Conservation (phyloP, 2,113 vertebrate species). For the Plestiodon gilberti region DNA sequence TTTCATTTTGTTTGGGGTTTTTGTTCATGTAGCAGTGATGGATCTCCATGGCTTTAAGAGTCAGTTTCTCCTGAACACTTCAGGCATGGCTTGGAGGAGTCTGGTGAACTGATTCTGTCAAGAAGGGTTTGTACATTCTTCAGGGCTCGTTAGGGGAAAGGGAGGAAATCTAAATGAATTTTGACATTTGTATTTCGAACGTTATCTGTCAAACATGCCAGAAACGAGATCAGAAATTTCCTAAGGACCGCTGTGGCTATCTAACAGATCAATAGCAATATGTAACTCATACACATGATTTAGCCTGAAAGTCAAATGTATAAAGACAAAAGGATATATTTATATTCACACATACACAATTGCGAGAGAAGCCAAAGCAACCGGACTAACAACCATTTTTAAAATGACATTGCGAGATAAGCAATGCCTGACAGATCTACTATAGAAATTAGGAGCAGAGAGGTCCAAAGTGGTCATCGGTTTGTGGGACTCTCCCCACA, state of each 20-base stretch:
- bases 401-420: conserved; percentile 11
- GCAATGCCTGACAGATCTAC: conserved; percentile 15
- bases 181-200: conserved; percentile 74
- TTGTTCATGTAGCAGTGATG: conserved; percentile 29
- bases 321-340: conserved; percentile 8
- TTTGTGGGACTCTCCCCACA: neutral
- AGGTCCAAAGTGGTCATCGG: conserved; percentile 11
- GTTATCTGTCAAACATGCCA: conserved; percentile 70
- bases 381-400: neutral
- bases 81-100: conserved; percentile 75
- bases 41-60: conserved; percentile 69
- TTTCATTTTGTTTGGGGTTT: conserved; percentile 34
- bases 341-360: neutral
- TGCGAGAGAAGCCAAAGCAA: conserved; percentile 8
- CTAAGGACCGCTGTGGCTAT: conserved; percentile 38
- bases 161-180: conserved; percentile 72
- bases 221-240: conserved; percentile 60
- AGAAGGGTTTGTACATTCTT: conserved; percentile 76
- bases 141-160: conserved; percentile 53
- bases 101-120: conserved; percentile 85
- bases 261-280: conserved; percentile 53
- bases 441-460: conserved; percentile 18
- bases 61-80: conserved; percentile 67
- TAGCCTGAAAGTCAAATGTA: conserved; percentile 38
- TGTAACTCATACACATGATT: conserved; percentile 16